Evolutionary conservation across 2,797 vertebrate genomes (phyloP), one percentile per base, ranked within the genome.

Genomic region (Melanotaenia pygmaea): DNA sequence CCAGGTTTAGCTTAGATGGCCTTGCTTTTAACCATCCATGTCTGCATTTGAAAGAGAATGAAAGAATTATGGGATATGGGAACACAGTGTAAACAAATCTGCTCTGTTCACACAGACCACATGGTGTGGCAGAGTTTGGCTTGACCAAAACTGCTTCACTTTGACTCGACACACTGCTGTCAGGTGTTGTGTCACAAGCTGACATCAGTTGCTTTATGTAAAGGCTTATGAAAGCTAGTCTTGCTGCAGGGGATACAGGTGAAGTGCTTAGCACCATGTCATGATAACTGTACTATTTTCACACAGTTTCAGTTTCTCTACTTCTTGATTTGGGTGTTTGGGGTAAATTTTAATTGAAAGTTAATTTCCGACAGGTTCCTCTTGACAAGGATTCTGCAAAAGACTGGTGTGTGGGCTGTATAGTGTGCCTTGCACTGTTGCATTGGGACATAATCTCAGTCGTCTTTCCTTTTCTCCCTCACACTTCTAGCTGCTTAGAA

Each of bases 161-260:
- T 61, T 71, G 63, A 74, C 76, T 47, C n/a, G 18, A 47, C 45
- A n/a, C 20, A 47, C 45, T 59, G 40, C 20, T 47, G 65, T 79
- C 71, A 77, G 83, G 71, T 82, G 65, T 74, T 74, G 68, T 85
- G 79, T 85, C 77, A 87, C 40, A 24, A 65, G 70, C 66, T 67
- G 72, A 87, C 80, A 84, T 86, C 76, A 76, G 69, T 73, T 5
- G 2, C 30, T 1, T 85, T 86, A 86, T 67, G 76, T 87, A 86
- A 88, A 87, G 64, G 65, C 78, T 89, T 86, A 77, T 85, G 72
- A 83, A 88, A 74, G 72, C 75, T 58, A 47, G 24, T 71, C 64
- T 61, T 50, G 54, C 61, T 76, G 65, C 57, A n/a, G 68, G 64
- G 74, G 61, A 63, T 67, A 18, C 78, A 88, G 88, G 77, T 82